phyloP scores from a whole-genome alignment of 1,140 invertebrate species.

The Drosophila punjabiensis region DNA sequence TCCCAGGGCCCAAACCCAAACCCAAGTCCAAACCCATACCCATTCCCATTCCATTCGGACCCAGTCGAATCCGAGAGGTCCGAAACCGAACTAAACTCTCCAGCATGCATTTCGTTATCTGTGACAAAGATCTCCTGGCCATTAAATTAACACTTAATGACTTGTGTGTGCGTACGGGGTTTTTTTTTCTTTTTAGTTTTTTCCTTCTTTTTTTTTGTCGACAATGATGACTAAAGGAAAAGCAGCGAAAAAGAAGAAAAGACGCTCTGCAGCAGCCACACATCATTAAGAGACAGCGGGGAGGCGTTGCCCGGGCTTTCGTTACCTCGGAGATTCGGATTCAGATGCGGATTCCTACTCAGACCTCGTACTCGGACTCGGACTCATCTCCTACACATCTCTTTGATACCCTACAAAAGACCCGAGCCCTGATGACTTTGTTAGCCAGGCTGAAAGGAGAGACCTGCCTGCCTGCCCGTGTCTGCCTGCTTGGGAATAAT shows the following conservation, averaged over 20 bases:
- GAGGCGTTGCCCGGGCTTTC: conserved; percentile 59
- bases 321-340: conserved; percentile 38
- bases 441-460: conserved; percentile 38
- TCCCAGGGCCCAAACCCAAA: background rate
- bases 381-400: conserved; percentile 21
- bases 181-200: conserved; percentile 14
- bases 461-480: background rate
- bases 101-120: conserved; percentile 80
- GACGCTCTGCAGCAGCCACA: conserved; percentile 77
- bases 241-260: conserved; percentile 30
- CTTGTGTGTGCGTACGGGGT: conserved; percentile 66
- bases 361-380: too few relatives aligned
- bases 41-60: background rate
- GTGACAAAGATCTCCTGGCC: conserved; percentile 82
- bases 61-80: conserved; percentile 17
- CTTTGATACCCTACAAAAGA: conserved; percentile 47
- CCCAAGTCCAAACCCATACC: background rate
- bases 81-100: conserved; percentile 48
- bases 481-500: conserved; percentile 12
- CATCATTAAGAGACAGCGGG: conserved; percentile 79
- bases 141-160: conserved; percentile 84
- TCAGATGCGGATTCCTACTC: conserved; percentile 11
- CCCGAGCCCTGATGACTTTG: conserved; percentile 51
- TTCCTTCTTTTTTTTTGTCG: conserved; percentile 25
- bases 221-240: conserved; percentile 63